A percentile compares a stretch with the other conserved stretches of the same genome.
phyloP scores from a whole-genome alignment of 2,888 invertebrate species.

The Sinopyrophorus schimmeli region DNA sequence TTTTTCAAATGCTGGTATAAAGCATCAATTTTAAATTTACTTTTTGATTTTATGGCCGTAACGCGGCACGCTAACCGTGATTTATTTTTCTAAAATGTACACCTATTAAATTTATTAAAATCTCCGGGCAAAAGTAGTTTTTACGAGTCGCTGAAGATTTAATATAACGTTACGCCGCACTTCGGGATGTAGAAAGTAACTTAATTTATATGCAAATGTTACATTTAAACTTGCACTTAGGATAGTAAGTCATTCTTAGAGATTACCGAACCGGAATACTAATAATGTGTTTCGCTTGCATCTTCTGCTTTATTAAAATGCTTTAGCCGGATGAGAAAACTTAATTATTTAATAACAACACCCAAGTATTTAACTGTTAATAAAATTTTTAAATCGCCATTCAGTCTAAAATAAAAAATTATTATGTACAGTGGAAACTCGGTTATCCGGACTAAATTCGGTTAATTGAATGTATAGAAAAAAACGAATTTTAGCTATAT shows the following conservation, averaged over 20 bases:
- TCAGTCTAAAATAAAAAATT: too few species aligned
- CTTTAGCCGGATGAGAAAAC: conserved; percentile 1
- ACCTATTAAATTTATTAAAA: conserved; percentile 13
- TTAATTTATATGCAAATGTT: conserved; percentile 43
- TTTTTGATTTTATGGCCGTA: conserved; percentile 23
- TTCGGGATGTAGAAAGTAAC: conserved; percentile 27
- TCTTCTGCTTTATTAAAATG: conserved; percentile 8
- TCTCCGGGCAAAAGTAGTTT: conserved; percentile 13
- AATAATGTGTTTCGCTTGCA: conserved; percentile 28
- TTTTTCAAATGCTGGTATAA: conserved; percentile 10
- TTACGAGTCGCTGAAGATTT: conserved; percentile 13
- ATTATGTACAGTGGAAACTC: too few species aligned
- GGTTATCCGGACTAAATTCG: too few species aligned
- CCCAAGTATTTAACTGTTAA: too few species aligned
- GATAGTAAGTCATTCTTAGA: conserved; percentile 38
- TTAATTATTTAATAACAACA: too few species aligned
- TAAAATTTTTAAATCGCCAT: too few species aligned
- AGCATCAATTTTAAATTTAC: conserved; percentile 13
- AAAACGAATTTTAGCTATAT: too few species aligned
- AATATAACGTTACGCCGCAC: conserved; percentile 15
- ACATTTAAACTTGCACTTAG: conserved; percentile 40
- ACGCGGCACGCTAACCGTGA: conserved; percentile 20
- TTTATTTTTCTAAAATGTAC: conserved; percentile 25
- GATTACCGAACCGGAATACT: conserved; percentile 33
- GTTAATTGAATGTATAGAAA: too few species aligned